Evolutionary conservation across 2,113 vertebrate species (phyloP).

Genomic region (Fukomys damarensis): DNA sequence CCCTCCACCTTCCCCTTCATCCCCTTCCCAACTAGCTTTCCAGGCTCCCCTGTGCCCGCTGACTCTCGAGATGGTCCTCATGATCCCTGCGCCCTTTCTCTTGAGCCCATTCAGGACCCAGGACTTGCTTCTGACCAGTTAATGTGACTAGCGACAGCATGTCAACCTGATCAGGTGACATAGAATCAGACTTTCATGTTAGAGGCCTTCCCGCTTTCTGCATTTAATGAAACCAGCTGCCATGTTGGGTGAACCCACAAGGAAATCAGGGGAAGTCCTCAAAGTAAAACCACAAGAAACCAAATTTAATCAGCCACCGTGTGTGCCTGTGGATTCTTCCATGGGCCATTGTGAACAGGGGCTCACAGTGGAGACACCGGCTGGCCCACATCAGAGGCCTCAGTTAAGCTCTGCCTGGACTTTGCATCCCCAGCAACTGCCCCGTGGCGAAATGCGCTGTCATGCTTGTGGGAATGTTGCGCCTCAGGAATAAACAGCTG

Average conservation of each 20-base stretch:
- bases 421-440: background rate
- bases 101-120: background rate
- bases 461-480: background rate
- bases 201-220: background rate
- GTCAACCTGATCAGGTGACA: background rate
- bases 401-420: background rate
- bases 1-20: background rate
- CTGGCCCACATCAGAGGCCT: background rate
- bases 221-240: background rate
- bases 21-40: background rate
- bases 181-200: background rate
- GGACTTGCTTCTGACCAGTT: background rate
- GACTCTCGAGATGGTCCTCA: background rate
- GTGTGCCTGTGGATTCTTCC: background rate
- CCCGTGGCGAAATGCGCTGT: background rate
- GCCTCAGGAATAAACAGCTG: background rate
- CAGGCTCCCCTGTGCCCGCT: background rate
- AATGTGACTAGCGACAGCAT: background rate
- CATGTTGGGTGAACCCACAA: background rate
- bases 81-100: background rate
- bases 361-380: too few species aligned
- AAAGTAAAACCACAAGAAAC: background rate
- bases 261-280: too few species aligned
- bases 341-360: too few species aligned
- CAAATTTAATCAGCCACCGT: background rate